Conservation (phyloP, 2,113 vertebrate species). For the Phaethornis superciliosus region DNA sequence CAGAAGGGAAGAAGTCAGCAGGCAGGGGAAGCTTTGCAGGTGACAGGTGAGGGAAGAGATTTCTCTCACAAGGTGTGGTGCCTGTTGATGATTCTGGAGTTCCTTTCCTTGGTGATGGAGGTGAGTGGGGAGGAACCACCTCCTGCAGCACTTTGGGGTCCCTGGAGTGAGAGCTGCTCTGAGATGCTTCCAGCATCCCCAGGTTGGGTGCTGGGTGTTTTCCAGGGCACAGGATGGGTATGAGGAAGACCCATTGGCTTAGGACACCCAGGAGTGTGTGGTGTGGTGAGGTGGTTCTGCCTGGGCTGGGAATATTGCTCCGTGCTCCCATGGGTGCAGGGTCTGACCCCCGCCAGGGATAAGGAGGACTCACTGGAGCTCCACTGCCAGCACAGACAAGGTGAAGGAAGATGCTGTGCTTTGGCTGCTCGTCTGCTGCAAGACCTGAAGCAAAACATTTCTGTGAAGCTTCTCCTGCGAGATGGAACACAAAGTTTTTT, state of each 20-base stretch:
- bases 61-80: background rate
- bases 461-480: background rate
- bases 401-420: background rate
- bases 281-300: background rate
- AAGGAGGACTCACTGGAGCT: background rate
- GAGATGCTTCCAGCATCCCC: background rate
- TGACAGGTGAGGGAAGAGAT: background rate
- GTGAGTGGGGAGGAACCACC: background rate
- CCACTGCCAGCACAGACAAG: background rate
- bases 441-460: background rate
- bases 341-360: background rate
- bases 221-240: background rate
- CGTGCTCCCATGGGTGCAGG: rapidly evolving
- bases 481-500: background rate
- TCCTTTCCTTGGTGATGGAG: background rate
- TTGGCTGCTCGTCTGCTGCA: background rate
- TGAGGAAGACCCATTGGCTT: no score
- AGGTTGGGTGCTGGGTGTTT: rapidly evolving
- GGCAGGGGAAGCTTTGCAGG: slow-evolving; percentile 18
- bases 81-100: no score
- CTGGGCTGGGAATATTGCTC: rapidly evolving
- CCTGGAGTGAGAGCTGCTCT: background rate
- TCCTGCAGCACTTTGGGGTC: background rate
- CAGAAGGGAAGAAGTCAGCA: slow-evolving; percentile 35
- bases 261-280: no score